A percentile compares a stretch with the other conserved stretches of the same genome.
These are phyloP conservation scores for Gasterosteus nipponicus DNA, from an alignment of 2,113 vertebrate species.

Conservation along the genomic window DNA sequence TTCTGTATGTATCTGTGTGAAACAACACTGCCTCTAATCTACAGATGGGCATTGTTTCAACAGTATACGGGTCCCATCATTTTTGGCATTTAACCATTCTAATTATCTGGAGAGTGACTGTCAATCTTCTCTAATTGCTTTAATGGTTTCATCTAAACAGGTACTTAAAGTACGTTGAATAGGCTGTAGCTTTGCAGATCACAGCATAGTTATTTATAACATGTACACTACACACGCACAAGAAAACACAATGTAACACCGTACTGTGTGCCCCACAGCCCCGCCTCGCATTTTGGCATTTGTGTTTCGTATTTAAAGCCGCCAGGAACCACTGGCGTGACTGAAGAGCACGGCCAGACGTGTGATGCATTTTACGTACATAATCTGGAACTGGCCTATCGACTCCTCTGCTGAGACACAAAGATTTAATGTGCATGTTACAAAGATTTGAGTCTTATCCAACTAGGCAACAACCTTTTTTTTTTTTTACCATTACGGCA, in stretches of 20 bases:
- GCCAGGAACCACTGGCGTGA: conserved; percentile 53
- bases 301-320: conserved; percentile 48
- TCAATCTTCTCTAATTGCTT: conserved; percentile 64
- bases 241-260: not conserved
- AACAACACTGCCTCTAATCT: conserved; percentile 24
- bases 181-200: conserved; percentile 35
- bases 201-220: conserved; percentile 28
- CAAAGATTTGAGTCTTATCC: conserved; percentile 19
- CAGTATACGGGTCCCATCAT: conserved; percentile 42
- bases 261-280: conserved; percentile 6
- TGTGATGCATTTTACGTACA: conserved; percentile 50
- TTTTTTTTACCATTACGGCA: conserved; percentile 30
- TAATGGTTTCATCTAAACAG: conserved; percentile 69
- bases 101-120: conserved; percentile 65
- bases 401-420: conserved; percentile 48
- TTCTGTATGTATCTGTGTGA: conserved; percentile 35
- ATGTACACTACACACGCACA: conserved; percentile 5
- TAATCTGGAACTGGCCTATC: conserved; percentile 47
- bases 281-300: conserved; percentile 37
- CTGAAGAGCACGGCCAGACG: conserved; percentile 33
- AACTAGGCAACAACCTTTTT: conserved; percentile 23
- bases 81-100: conserved; percentile 60
- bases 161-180: conserved; percentile 52
- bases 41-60: conserved; percentile 39
- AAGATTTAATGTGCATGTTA: conserved; percentile 30